Percentiles rank a stretch among this genome's conserved stretches.
These are phyloP conservation scores for Lordiphosa mommai DNA, from an alignment of 1,140 invertebrate genomes.

Conservation along the genomic window DNA sequence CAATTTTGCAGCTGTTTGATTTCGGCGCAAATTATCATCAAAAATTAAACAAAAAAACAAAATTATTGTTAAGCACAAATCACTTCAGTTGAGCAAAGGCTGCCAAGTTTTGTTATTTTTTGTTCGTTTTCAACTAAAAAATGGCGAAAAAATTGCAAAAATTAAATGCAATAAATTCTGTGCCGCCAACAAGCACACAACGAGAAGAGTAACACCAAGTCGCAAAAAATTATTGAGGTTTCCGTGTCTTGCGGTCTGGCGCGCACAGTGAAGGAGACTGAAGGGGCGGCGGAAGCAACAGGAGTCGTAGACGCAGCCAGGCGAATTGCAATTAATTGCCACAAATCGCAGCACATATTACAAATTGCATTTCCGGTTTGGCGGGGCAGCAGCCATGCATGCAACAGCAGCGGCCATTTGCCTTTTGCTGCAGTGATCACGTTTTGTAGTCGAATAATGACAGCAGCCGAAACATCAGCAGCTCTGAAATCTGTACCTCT, in stretches of 20 bases:
- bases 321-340: conserved; percentile 62
- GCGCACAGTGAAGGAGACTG: conserved; percentile 18
- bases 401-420: conserved; percentile 10
- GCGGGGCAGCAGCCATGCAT: conserved; percentile 42
- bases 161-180: conserved; percentile 70
- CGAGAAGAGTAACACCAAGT: conserved; percentile 23
- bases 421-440: too few relatives aligned
- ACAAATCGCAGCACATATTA: conserved; percentile 69
- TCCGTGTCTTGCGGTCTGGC: conserved; percentile 70
- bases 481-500: background rate
- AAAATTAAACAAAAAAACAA: conserved; percentile 34
- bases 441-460: background rate
- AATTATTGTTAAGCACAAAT: conserved; percentile 68
- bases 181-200: conserved; percentile 28
- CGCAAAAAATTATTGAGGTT: conserved; percentile 59
- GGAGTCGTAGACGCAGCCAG: conserved; percentile 13
- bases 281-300: background rate
- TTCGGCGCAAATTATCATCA: conserved; percentile 72
- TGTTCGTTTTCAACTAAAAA: conserved; percentile 11
- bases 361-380: conserved; percentile 75
- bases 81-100: conserved; percentile 54
- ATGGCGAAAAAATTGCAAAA: conserved; percentile 39
- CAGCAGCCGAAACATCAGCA: background rate
- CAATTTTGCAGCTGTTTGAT: conserved; percentile 72
- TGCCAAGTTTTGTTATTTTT: conserved; percentile 21